Evolutionary conservation across 1,140 invertebrate genomes (phyloP).

Genomic region (Mylabris phalerata): DNA sequence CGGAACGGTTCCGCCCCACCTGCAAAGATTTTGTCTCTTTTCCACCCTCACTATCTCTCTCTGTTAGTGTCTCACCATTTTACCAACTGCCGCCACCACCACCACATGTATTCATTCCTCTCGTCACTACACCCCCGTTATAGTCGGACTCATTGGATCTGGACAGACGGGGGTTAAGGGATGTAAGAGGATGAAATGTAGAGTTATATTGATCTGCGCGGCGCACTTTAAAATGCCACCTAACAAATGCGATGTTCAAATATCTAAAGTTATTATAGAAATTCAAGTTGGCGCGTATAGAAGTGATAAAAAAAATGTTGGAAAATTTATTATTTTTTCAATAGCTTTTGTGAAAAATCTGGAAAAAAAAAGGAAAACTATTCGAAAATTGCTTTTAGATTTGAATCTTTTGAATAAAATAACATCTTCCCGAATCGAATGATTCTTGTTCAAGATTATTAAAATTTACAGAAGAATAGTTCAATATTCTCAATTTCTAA

Average conservation of each 20-base stretch:
- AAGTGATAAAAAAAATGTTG: too few relatives aligned
- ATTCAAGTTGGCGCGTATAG: conserved; percentile 6
- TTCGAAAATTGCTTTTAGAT: too few relatives aligned
- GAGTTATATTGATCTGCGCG: conserved; percentile 32
- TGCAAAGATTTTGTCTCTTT: conserved; percentile 18
- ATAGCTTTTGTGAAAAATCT: too few relatives aligned
- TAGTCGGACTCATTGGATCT: conserved; percentile 16
- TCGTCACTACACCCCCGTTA: conserved; percentile 6
- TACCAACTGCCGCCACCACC: background rate
- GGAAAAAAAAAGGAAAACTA: too few relatives aligned
- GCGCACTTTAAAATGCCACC: conserved; percentile 20
- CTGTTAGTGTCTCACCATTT: background rate
- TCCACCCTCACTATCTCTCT: background rate
- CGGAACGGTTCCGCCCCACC: conserved; percentile 27
- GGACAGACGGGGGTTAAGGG: conserved; percentile 10
- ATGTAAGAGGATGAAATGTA: conserved; percentile 14
- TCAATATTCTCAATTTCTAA: too few relatives aligned
- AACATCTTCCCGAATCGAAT: too few relatives aligned
- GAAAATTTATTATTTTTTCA: background rate
- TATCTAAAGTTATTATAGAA: conserved; percentile 24
- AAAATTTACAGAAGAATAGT: too few relatives aligned
- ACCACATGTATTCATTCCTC: background rate
- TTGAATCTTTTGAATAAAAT: too few relatives aligned
- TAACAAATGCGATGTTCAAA: conserved; percentile 24
- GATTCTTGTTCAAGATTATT: too few relatives aligned